Conservation (phyloP, 2,797 vertebrate species). For the Lithobates pipiens region DNA sequence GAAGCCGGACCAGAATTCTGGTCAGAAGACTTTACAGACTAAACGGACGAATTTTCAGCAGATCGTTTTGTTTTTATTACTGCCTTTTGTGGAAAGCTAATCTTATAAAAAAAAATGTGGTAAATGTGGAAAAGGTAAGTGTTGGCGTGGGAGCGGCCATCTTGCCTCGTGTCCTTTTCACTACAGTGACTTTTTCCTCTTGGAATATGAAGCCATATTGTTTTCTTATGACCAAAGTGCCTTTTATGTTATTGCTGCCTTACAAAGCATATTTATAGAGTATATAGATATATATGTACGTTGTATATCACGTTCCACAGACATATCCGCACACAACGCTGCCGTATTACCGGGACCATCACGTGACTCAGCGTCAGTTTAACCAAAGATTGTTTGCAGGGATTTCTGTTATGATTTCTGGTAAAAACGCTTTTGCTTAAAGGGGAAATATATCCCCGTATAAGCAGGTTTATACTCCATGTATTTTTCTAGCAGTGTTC, state of each 20-base stretch:
- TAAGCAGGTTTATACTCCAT: neutral
- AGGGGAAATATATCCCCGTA: conserved; percentile 1
- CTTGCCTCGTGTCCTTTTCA: conserved; percentile 12
- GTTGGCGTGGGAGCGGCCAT: neutral
- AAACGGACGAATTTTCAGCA: neutral
- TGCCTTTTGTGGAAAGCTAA: neutral
- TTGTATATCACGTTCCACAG: conserved; percentile 62
- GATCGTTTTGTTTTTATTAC: neutral
- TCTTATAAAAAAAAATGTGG: too few relatives aligned
- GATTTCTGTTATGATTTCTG: conserved; percentile 14
- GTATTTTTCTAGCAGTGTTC: neutral
- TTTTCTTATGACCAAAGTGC: conserved; percentile 74
- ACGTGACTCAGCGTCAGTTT: neutral
- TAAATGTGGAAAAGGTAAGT: neutral
- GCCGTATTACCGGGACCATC: neutral
- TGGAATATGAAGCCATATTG: conserved; percentile 55
- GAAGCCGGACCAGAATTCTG: too few relatives aligned
- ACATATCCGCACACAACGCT: neutral
- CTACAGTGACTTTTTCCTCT: conserved; percentile 48
- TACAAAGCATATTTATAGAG: conserved; percentile 64
- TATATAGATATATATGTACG: conserved; percentile 63
- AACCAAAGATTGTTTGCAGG: conserved; percentile 40
- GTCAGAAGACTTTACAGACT: neutral
- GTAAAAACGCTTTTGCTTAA: neutral
- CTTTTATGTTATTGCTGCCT: conserved; percentile 68